Percentiles rank a stretch among this genome's conserved stretches.
These are phyloP conservation scores for Xanthia togata DNA, from an alignment of 2,888 invertebrate species.

Conservation along the genomic window DNA sequence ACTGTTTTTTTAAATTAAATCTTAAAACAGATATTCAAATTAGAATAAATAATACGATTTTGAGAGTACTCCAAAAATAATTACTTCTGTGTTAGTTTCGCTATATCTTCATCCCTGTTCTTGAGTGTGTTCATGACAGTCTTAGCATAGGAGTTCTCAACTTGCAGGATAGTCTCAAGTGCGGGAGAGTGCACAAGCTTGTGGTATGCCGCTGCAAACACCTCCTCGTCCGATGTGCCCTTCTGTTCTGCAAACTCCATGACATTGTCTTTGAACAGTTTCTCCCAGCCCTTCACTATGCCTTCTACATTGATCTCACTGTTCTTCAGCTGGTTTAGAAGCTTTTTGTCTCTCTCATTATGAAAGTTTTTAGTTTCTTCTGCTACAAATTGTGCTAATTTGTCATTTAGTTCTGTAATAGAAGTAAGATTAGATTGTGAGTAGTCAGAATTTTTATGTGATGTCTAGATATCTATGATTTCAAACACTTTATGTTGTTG, in stretches of 20 bases:
- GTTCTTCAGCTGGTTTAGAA: slow-evolving; percentile 91
- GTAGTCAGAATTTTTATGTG: background rate
- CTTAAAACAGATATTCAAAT: background rate
- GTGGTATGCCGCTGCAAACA: slow-evolving; percentile 96
- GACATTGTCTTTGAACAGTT: slow-evolving; percentile 95
- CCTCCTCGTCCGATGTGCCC: slow-evolving; percentile 95
- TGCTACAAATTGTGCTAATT: slow-evolving; percentile 92
- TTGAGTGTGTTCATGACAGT: slow-evolving; percentile 93
- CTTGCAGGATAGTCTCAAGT: slow-evolving; percentile 95
- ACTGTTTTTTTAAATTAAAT: background rate
- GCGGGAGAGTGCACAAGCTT: slow-evolving; percentile 95
- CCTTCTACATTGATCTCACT: slow-evolving; percentile 93
- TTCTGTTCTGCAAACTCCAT: slow-evolving; percentile 95
- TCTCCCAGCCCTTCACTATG: slow-evolving; percentile 95
- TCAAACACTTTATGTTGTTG: background rate
- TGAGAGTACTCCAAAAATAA: slow-evolving; percentile 21
- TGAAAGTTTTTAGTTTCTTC: slow-evolving; percentile 92
- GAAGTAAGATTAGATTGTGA: background rate
- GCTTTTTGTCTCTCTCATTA: slow-evolving; percentile 91
- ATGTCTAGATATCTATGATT: background rate
- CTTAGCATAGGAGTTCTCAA: slow-evolving; percentile 96
- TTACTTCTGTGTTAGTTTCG: slow-evolving; percentile 92
- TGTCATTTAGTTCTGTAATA: slow-evolving; percentile 89
- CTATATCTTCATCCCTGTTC: slow-evolving; percentile 93
- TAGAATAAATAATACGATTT: background rate